Evolutionary conservation across 2,797 vertebrate species (phyloP).

Genomic region (Rhabdomys pumilio): DNA sequence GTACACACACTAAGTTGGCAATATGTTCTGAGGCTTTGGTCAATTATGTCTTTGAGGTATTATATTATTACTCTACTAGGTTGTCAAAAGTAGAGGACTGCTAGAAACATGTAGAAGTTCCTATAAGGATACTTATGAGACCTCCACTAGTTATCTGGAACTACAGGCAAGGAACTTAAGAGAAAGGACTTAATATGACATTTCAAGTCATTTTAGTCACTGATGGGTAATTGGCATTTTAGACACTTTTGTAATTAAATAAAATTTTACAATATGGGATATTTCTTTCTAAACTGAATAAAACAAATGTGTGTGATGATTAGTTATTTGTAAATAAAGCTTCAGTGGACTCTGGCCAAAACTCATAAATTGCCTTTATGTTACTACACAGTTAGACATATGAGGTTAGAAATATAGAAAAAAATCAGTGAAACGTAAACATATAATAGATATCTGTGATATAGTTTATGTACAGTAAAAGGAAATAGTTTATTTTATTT

Average conservation of each 20-base stretch:
- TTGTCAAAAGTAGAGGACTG: neutral
- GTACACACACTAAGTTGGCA: neutral
- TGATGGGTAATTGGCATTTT: neutral
- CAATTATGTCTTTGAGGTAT: neutral
- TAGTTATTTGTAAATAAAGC: neutral
- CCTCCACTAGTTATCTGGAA: neutral
- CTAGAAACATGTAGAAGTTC: neutral
- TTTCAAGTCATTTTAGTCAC: neutral
- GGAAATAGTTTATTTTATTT: no score
- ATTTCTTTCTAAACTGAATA: neutral
- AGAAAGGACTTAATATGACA: fast-evolving
- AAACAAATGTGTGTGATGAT: neutral
- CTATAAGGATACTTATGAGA: neutral
- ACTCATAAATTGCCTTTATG: slow-evolving; percentile 36
- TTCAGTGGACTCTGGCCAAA: neutral
- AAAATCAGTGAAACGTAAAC: neutral
- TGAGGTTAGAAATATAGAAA: neutral
- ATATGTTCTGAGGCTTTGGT: neutral
- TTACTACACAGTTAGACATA: neutral
- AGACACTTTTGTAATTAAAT: neutral
- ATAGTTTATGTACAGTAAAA: neutral
- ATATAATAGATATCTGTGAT: neutral
- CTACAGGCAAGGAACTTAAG: neutral
- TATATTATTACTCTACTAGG: neutral
- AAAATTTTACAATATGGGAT: neutral